phyloP scores from a whole-genome alignment of 1,140 invertebrate genomes.

The Leptopilina boulardi region DNA sequence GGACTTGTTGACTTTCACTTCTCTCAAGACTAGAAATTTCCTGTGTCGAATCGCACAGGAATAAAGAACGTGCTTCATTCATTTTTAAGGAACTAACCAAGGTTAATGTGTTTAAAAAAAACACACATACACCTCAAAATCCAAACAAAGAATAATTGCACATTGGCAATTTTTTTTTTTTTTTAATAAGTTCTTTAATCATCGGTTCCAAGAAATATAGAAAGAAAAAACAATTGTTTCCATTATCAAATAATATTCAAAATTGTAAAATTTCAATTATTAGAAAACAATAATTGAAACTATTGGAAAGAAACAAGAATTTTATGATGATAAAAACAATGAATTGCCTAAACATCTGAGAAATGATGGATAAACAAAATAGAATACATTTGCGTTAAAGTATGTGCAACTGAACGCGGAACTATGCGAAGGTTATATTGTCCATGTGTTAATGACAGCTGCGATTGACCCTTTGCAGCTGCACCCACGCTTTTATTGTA shows the following conservation, averaged over 20 bases:
- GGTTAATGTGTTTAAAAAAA: background rate
- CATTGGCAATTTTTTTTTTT: too few species aligned
- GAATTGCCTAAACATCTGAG: background rate
- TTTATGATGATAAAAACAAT: constrained; percentile 1
- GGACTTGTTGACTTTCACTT: constrained; percentile 36
- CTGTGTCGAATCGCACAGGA: constrained; percentile 21
- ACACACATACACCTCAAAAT: background rate
- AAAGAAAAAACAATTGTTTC: too few species aligned
- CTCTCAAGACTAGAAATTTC: constrained; percentile 21
- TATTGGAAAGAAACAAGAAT: too few species aligned
- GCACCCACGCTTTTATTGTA: constrained; percentile 47
- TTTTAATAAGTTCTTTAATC: too few species aligned
- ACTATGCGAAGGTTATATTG: constrained; percentile 36
- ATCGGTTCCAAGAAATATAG: too few species aligned
- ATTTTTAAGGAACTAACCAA: constrained; percentile 17
- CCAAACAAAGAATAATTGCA: background rate
- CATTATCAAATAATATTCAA: too few species aligned
- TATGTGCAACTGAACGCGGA: constrained; percentile 11
- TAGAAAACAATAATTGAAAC: too few species aligned
- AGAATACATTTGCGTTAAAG: background rate
- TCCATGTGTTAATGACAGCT: constrained; percentile 53
- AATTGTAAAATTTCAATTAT: too few species aligned
- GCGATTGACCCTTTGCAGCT: constrained; percentile 50
- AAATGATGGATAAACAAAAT: background rate
- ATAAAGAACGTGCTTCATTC: constrained; percentile 6